Evolutionary conservation across 2,113 vertebrate species (phyloP).

Genomic region (Hippoglossus stenolepis): DNA sequence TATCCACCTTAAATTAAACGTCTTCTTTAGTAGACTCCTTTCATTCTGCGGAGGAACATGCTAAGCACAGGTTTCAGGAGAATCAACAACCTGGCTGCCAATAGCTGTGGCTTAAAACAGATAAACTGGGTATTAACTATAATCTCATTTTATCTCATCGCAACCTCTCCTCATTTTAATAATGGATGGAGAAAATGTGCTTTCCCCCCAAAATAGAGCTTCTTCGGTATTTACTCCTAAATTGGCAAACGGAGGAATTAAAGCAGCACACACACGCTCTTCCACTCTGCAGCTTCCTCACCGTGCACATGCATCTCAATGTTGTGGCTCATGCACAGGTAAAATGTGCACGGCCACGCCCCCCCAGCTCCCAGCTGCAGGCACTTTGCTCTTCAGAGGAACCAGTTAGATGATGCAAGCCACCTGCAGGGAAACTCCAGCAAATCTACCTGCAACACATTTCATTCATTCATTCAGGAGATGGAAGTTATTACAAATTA

Average conservation of each 20-base stretch:
- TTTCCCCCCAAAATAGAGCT: not conserved
- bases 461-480: too few relatives aligned
- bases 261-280: not conserved
- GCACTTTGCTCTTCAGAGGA: constrained; percentile 40
- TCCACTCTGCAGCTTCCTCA: not conserved
- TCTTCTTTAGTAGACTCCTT: constrained; percentile 40
- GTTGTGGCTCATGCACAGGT: not conserved
- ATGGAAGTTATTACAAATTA: too few relatives aligned
- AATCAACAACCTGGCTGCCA: constrained; percentile 32
- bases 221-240: not conserved
- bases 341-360: constrained; percentile 34
- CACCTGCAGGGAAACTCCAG: constrained; percentile 18
- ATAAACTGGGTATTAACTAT: constrained; percentile 39
- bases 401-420: constrained; percentile 33
- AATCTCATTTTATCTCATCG: constrained; percentile 8
- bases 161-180: constrained; percentile 12
- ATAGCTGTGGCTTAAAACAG: constrained; percentile 8
- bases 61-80: constrained; percentile 35
- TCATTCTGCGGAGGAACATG: constrained; percentile 27
- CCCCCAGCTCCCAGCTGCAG: constrained; percentile 40
- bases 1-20: constrained; percentile 72
- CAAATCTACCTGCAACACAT: not conserved
- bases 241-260: not conserved
- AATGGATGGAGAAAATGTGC: not conserved
- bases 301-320: not conserved